Evolutionary conservation across 2,888 invertebrate genomes (phyloP).

Genomic region (Drosophila maculinotata): DNA sequence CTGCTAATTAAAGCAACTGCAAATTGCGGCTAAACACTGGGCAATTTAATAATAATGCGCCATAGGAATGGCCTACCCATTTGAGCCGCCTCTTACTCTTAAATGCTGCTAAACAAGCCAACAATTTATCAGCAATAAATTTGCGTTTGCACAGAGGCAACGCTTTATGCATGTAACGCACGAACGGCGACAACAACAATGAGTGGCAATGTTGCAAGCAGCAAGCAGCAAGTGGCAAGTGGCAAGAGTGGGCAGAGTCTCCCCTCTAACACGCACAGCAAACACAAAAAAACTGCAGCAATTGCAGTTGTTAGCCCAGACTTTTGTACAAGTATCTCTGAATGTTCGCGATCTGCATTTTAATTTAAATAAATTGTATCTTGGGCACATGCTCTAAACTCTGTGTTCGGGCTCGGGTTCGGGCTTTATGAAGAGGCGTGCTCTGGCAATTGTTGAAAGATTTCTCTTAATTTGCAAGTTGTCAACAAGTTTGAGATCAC

Average conservation of each 20-base stretch:
- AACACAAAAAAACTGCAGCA: conserved; percentile 21
- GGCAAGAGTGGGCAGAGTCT: conserved; percentile 24
- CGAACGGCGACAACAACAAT: conserved; percentile 30
- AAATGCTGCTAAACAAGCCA: conserved; percentile 44
- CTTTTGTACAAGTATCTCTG: conserved; percentile 21
- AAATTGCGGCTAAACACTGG: conserved; percentile 58
- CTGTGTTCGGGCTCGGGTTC: too few relatives aligned
- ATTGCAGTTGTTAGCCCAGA: conserved; percentile 31
- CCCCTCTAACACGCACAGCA: conserved; percentile 28
- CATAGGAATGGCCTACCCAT: conserved; percentile 22
- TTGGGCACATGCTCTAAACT: conserved; percentile 18
- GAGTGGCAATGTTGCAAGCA: conserved; percentile 33
- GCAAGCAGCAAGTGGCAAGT: conserved; percentile 30
- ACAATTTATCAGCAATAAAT: conserved; percentile 78
- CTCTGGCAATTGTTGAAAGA: conserved; percentile 35
- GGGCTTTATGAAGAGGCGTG: conserved; percentile 34
- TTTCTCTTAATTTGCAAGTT: conserved; percentile 51
- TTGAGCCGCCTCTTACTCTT: conserved; percentile 6
- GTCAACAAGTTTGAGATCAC: conserved; percentile 22
- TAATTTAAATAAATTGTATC: conserved; percentile 73
- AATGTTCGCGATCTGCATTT: conserved; percentile 64
- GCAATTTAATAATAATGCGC: conserved; percentile 45
- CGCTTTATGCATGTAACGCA: conserved; percentile 37
- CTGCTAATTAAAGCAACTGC: conserved; percentile 73
- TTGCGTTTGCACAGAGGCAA: conserved; percentile 51